phyloP scores from a whole-genome alignment of 2,888 invertebrate species.

The Tiliacea citrago region DNA sequence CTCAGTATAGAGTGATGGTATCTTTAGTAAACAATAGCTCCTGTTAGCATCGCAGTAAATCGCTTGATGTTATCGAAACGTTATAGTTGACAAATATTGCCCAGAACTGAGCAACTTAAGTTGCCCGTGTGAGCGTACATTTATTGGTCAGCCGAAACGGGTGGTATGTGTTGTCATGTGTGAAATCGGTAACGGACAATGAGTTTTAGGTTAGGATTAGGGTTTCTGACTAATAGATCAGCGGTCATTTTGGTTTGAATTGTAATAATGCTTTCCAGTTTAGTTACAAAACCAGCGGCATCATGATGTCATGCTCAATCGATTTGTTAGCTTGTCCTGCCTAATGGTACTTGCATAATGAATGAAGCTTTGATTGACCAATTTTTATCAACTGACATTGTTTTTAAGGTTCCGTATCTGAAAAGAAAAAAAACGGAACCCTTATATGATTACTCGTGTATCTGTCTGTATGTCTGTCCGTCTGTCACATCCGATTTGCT shows the following conservation, averaged over 20 bases:
- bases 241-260: slow-evolving; percentile 21
- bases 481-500: too few relatives aligned
- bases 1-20: not conserved
- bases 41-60: not conserved
- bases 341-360: not conserved
- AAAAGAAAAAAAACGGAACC: too few relatives aligned
- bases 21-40: not conserved
- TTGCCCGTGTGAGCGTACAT: slow-evolving; percentile 10
- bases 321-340: not conserved
- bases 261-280: slow-evolving; percentile 15
- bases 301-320: not conserved
- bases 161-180: slow-evolving; percentile 35
- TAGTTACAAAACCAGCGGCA: not conserved
- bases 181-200: slow-evolving; percentile 45
- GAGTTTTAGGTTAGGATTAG: slow-evolving; percentile 45
- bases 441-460: too few relatives aligned
- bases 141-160: slow-evolving; percentile 20
- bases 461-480: too few relatives aligned
- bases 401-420: too few relatives aligned
- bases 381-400: too few relatives aligned
- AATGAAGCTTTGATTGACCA: too few relatives aligned
- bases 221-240: slow-evolving; percentile 21
- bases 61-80: not conserved
- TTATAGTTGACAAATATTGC: not conserved
- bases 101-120: not conserved